Evolutionary conservation across 2,888 invertebrate genomes (phyloP).

Genomic region (Lasioglossum calceatum): DNA sequence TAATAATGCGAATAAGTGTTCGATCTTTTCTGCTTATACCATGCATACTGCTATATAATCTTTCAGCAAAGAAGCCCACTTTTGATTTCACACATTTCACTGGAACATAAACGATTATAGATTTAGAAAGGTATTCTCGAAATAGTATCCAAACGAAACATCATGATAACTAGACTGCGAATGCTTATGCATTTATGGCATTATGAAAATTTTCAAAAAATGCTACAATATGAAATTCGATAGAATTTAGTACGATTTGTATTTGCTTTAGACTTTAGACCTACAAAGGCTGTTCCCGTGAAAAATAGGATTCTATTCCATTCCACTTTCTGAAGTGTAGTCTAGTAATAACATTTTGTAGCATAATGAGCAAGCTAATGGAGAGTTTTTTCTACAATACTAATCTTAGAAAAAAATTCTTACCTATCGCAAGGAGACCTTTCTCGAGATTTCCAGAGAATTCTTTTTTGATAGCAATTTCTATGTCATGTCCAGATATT

Average conservation of each 20-base stretch:
- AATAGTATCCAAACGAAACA: not conserved
- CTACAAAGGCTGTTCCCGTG: no score
- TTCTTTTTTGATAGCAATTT: conserved; percentile 93
- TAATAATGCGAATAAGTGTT: conserved; percentile 95
- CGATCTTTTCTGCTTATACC: conserved; percentile 96
- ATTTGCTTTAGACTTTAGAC: no score
- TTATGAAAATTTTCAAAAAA: no score
- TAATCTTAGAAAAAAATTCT: conserved; percentile 7
- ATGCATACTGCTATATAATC: conserved; percentile 95
- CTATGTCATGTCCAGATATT: conserved; percentile 92
- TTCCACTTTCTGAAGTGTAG: no score
- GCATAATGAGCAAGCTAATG: not conserved
- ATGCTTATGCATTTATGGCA: no score
- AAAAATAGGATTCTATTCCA: no score
- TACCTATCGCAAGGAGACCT: conserved; percentile 95
- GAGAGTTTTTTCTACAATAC: conserved; percentile 3
- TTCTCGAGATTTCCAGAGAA: conserved; percentile 95
- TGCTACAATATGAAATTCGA: no score
- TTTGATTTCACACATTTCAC: conserved; percentile 96
- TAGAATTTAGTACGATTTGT: no score
- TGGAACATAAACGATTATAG: conserved; percentile 79
- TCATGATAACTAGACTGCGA: not conserved
- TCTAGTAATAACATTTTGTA: not conserved
- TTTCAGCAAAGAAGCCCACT: conserved; percentile 96
- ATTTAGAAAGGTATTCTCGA: not conserved